Evolutionary conservation across 2,888 invertebrate species (phyloP).

Genomic region (Drosophila nr. fundita): DNA sequence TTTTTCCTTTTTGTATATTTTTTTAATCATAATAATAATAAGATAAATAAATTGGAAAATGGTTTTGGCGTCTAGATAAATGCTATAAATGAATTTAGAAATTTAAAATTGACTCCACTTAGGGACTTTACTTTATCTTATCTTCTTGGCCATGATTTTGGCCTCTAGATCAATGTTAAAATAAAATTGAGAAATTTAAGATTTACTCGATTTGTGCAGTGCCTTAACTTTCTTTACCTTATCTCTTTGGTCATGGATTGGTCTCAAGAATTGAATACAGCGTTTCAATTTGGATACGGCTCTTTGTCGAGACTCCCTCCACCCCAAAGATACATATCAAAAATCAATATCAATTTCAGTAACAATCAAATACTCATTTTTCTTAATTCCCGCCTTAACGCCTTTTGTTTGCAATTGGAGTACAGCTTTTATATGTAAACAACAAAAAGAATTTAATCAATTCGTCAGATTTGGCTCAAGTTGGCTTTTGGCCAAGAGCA

Average conservation of each 20-base stretch:
- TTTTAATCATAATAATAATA: not conserved
- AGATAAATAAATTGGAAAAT: not conserved
- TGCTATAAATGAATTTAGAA: not conserved
- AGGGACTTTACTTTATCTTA: not conserved
- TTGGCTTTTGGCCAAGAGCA: not conserved
- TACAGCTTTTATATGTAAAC: not conserved
- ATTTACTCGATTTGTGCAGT: not conserved
- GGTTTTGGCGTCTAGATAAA: not conserved
- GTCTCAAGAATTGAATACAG: not conserved
- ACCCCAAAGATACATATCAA: not conserved
- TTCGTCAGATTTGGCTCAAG: constrained; percentile 13
- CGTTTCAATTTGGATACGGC: not conserved
- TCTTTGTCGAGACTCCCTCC: not conserved
- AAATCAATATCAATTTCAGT: not conserved
- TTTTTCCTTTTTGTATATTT: not conserved
- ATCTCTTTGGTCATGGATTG: not conserved
- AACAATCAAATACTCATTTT: not conserved
- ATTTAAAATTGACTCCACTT: not conserved
- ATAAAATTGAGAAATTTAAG: not conserved
- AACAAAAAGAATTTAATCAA: constrained; percentile 12
- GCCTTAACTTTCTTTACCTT: not conserved
- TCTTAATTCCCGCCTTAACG: not conserved
- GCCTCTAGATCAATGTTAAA: not conserved
- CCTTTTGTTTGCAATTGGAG: not conserved
- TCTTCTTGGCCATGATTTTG: not conserved